Base-by-base conservation (phyloP, 2,797 vertebrate genomes). In the Alosa sapidissima region DNA sequence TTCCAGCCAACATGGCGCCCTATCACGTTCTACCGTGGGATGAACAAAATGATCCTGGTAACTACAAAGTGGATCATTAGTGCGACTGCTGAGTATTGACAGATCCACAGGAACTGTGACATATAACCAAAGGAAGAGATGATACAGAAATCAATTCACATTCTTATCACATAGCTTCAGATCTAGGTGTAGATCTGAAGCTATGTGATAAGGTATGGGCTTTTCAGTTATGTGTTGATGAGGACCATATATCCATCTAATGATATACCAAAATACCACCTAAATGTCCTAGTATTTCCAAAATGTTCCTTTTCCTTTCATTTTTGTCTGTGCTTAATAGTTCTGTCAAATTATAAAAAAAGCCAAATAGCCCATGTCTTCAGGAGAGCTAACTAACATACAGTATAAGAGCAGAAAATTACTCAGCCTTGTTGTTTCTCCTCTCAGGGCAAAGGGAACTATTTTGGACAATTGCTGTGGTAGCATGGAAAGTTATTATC, bases 381-480 rank as follows among this genome's bases (percentile, higher is more conserved):
- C 24, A 45, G 14, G 14, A 21, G 36, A 6, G 36, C 72, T 78
- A 47, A 14, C 41, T 47, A 41, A 78, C 41, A 47, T 41, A 41
- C 41, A 41, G 41, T 41, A 78, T 21, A 78, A 45, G 19, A 47
- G 72, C 72, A 78, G 72, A 47, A 78, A 78, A 45, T 21, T 45
- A 45, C 36, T n/a, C 41, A 21, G 41, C 16, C 19, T 19, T 21
- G 72, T 78, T 78, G 72, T 78, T 78, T 45, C 36, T 78, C 14
- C 72, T 78, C 16, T 19, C 16, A 16, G 41, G 72, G 72, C 72
- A 47, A 21, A 45, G 72, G 72, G 72, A 78, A 47, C 72, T 78
- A 78, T 78, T 78, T 78, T 78, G 72, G 72, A 78, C 72, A 45
- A 78, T 47, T 78, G 72, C 72, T 47, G 41, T 78, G 72, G 72